Percentiles rank a stretch among this genome's conserved stretches.
Conservation (phyloP, 2,888 invertebrate species). For the Amblyjoppa proteus region DNA sequence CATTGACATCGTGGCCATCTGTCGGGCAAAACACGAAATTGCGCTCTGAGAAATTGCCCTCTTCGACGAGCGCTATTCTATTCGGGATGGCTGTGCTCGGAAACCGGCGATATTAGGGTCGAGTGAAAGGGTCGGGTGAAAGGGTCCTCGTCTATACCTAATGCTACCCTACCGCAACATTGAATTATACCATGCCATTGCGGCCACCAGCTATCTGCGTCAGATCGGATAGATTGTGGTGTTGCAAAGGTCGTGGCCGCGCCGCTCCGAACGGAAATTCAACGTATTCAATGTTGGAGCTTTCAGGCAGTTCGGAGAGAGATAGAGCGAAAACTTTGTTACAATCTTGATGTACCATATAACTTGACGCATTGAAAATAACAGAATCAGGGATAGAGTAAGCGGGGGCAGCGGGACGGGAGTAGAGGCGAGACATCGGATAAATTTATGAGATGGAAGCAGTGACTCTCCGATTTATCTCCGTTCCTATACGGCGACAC, state of each 20-base stretch:
- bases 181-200: constrained; percentile 26
- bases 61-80: background rate
- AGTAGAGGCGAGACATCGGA: constrained; percentile 1
- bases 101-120: background rate
- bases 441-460: constrained; percentile 22
- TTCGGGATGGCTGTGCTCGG: background rate
- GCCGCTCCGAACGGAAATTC: constrained; percentile 33
- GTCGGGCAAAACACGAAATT: constrained; percentile 41
- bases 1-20: constrained; percentile 59
- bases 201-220: background rate
- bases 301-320: background rate
- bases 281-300: constrained; percentile 8
- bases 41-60: background rate
- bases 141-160: constrained; percentile 27
- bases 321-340: constrained; percentile 31
- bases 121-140: constrained; percentile 3
- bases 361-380: constrained; percentile 33
- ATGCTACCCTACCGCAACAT: constrained; percentile 40
- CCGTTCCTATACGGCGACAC: background rate
- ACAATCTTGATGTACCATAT: constrained; percentile 46
- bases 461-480: constrained; percentile 17
- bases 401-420: background rate
- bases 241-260: constrained; percentile 36
- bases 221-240: constrained; percentile 27
- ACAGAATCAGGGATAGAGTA: background rate